Evolutionary conservation across 2,113 vertebrate genomes (phyloP).

Genomic region (Anthoscopus minutus): DNA sequence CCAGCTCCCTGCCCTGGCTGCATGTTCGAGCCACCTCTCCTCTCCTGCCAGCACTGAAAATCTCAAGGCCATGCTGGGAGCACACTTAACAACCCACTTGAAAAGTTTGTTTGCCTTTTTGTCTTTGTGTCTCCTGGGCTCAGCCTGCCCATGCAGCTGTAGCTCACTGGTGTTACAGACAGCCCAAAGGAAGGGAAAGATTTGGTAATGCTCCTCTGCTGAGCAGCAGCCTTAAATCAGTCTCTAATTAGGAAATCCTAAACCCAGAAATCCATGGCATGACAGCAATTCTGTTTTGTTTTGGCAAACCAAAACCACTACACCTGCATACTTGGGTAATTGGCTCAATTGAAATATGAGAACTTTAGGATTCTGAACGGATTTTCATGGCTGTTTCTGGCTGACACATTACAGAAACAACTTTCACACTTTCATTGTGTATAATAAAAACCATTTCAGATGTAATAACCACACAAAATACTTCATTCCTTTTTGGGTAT

Average conservation of each 20-base stretch:
- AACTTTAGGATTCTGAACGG: neutral
- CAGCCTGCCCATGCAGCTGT: neutral
- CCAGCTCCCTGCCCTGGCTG: neutral
- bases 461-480: neutral
- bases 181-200: neutral
- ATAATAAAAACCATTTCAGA: neutral
- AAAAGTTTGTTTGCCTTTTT: neutral
- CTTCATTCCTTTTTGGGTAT: neutral
- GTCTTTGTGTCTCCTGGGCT: neutral
- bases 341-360: neutral
- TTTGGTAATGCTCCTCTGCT: neutral
- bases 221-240: neutral
- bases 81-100: neutral
- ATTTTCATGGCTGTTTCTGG: neutral
- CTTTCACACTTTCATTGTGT: neutral
- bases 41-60: neutral
- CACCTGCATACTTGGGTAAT: neutral
- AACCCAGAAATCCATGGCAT: neutral
- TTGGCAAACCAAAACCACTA: neutral
- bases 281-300: neutral
- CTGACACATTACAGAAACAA: neutral
- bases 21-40: neutral
- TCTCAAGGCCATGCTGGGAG: neutral
- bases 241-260: neutral
- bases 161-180: neutral